Conservation (phyloP, 2,888 invertebrate genomes). For the Linnaemya tessellans region DNA sequence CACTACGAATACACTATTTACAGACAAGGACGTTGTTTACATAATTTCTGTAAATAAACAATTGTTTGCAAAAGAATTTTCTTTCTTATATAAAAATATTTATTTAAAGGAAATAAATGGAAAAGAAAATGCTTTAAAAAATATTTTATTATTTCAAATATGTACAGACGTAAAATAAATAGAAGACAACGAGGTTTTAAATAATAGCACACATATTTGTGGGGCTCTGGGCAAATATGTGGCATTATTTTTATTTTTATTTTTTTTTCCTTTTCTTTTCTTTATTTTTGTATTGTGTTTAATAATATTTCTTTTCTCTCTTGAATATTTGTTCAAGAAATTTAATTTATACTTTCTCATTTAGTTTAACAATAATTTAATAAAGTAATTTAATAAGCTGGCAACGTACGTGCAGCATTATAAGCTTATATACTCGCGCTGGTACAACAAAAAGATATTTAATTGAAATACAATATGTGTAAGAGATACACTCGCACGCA, state of each 20-base stretch:
- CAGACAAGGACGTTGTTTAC: slow-evolving; percentile 6
- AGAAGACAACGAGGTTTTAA: neutral
- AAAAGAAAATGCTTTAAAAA: neutral
- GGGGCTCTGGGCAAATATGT: slow-evolving; percentile 55
- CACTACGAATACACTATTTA: neutral
- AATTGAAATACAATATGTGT: slow-evolving; percentile 18
- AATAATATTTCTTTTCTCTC: neutral
- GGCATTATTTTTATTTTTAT: neutral
- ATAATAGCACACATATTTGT: slow-evolving; percentile 37
- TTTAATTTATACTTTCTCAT: slow-evolving; percentile 28
- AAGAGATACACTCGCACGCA: neutral
- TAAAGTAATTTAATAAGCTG: slow-evolving; percentile 36
- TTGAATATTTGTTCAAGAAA: neutral
- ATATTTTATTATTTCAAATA: slow-evolving; percentile 3
- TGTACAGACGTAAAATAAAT: neutral
- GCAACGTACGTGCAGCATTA: neutral
- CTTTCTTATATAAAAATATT: neutral
- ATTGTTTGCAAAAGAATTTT: neutral
- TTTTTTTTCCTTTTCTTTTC: too few relatives aligned
- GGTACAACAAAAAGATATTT: slow-evolving; percentile 1
- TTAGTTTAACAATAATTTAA: slow-evolving; percentile 22
- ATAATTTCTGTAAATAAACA: neutral
- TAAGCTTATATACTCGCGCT: neutral
- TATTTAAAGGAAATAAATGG: neutral
- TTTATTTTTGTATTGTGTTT: neutral